Evolutionary conservation across 2,113 vertebrate genomes (phyloP), one percentile per base, ranked within the genome.

Genomic region (rat (Rattus norvegicus)): DNA sequence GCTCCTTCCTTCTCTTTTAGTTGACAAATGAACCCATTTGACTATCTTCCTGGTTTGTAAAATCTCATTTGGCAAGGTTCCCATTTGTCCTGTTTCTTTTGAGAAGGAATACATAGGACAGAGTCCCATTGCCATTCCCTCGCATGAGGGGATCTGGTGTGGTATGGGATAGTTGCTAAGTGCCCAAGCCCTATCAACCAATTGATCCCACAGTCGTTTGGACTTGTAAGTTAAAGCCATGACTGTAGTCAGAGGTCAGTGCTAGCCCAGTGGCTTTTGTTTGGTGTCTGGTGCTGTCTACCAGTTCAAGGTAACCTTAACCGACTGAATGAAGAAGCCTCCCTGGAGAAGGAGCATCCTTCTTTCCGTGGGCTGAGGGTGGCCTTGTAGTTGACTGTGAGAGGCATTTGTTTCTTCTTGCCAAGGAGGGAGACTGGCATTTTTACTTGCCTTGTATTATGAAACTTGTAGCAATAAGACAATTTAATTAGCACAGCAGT

Each of bases 401-500:
- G 26, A 95, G 94, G 22, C 36, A 43, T 16, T 88, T 73, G 14
- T 77, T 89, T 95, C 77, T 2, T 91, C 79, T 91, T 67, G 79
- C 70, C 73, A 76, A 30, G 92, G 47, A 97, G 28, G 49, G 54
- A 98, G 73, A 93, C 52, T 85, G 69, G 67, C 93, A 91, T 75
- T 98, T 98, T 98, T 97, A 97, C 90, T 79, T 98, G 97, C 96
- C 94, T 95, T 69, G 72, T 97, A 98, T 91, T 93, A 93, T 96
- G 98, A 98, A 97, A 95, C 95, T 97, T 92, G 97, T 95, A 96
- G 95, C 77, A 97, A 97, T 96, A 90, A 97, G 92, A 95, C 52
- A 97, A 97, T 98, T 98, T 56, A 96, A 98, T 98, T 97, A 98
- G 96, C 96, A 92, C 65, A 95, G 56, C 96, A 95, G 72, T 95